A percentile compares a stretch with the other conserved stretches of the same genome.
phyloP scores from a whole-genome alignment of 2,113 vertebrate genomes.

The Hemiscyllium ocellatum region DNA sequence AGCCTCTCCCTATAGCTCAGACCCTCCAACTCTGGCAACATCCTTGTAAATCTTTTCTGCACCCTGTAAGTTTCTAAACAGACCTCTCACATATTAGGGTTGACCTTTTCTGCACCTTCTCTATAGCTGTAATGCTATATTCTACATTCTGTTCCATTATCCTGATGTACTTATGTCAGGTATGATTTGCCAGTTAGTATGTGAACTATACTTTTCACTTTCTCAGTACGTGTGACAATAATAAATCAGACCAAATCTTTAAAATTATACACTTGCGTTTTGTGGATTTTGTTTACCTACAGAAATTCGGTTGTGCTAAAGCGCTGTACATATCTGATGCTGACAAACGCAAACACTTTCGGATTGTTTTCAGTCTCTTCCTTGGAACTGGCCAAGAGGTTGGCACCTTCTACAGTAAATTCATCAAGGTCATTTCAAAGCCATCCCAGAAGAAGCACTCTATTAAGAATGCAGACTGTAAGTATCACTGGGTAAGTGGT shows the following conservation, averaged over 20 bases:
- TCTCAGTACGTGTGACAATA: no score
- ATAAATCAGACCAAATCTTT: background rate
- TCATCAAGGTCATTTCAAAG: slow-evolving; percentile 96
- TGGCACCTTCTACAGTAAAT: slow-evolving; percentile 80
- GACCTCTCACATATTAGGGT: no score
- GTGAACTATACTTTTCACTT: no score
- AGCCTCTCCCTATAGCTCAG: no score
- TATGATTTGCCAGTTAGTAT: no score
- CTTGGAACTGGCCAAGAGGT: slow-evolving; percentile 76
- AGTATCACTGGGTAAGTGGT: slow-evolving; percentile 46
- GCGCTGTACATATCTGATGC: slow-evolving; percentile 84
- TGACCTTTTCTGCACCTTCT: no score
- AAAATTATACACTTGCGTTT: background rate
- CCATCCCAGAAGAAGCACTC: slow-evolving; percentile 96
- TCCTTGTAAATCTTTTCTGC: no score
- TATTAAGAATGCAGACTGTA: slow-evolving; percentile 89
- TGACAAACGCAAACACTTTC: slow-evolving; percentile 91
- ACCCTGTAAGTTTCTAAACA: no score
- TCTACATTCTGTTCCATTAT: no score
- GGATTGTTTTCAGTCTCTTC: slow-evolving; percentile 75
- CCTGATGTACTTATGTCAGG: no score
- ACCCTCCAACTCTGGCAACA: no score
- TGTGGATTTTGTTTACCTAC: background rate
- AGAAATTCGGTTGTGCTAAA: slow-evolving; percentile 87
- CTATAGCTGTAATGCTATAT: no score